A percentile compares a stretch with the other conserved stretches of the same genome.
Evolutionary conservation across 2,113 vertebrate species (phyloP).

Genomic region (Hyperoodon ampullatus): DNA sequence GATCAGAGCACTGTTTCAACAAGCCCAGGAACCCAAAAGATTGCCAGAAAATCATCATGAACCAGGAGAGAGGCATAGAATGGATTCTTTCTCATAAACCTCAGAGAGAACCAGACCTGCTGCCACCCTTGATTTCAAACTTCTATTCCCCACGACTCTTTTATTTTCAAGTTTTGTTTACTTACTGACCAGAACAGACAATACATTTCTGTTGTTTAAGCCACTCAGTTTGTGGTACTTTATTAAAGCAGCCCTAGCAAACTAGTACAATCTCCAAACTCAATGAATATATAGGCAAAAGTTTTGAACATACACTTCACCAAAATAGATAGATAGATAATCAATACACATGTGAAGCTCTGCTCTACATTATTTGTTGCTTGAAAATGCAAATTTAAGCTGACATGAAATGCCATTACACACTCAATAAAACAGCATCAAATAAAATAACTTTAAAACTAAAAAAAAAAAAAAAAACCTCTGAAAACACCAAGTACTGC

Average conservation of each 20-base stretch:
- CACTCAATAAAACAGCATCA: neutral
- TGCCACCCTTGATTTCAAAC: neutral
- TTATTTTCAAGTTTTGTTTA: neutral
- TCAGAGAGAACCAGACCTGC: neutral
- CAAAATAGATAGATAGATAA: neutral
- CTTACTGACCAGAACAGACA: neutral
- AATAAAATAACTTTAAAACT: conserved; percentile 10
- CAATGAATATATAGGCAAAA: neutral
- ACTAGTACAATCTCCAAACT: neutral
- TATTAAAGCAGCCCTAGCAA: neutral
- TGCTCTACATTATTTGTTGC: neutral
- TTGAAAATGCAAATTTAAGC: neutral
- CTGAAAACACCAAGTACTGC: neutral
- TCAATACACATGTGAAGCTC: neutral
- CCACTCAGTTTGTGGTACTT: neutral
- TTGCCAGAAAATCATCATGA: neutral
- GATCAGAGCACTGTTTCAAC: neutral
- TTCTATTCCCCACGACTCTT: neutral
- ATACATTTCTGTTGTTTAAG: neutral
- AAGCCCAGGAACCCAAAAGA: neutral
- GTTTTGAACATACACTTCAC: neutral
- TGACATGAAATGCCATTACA: neutral
- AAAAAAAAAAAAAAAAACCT: neutral
- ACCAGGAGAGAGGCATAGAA: neutral
- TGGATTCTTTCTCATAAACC: neutral